Conservation (phyloP, 2,888 invertebrate species). For the Stenodema calcarata region DNA sequence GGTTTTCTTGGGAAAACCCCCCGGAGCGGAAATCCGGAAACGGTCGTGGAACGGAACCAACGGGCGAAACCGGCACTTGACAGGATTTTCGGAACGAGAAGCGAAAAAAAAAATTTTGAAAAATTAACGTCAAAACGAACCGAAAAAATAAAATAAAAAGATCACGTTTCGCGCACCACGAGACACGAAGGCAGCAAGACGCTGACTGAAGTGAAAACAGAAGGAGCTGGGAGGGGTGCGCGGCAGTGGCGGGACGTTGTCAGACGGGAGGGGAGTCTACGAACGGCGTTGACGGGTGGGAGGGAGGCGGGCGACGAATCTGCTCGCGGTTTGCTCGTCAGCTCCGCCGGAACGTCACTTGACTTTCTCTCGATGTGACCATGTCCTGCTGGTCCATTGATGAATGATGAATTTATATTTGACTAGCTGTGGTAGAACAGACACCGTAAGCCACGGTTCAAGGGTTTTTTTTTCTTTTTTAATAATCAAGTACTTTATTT, state of each 20-base stretch:
- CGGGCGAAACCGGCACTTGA: constrained; percentile 12
- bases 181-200: constrained; percentile 26
- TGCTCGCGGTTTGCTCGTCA: not conserved
- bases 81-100: not conserved
- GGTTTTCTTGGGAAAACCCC: not conserved
- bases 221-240: constrained; percentile 8
- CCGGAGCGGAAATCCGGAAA: not conserved
- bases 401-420: too few species aligned
- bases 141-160: not conserved
- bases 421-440: too few species aligned
- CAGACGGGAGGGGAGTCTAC: not conserved
- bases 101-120: constrained; percentile 6
- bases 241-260: not conserved
- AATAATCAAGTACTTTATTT: too few species aligned
- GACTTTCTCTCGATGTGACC: too few species aligned
- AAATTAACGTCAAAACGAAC: not conserved
- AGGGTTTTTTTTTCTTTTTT: too few species aligned
- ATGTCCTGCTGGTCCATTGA: too few species aligned
- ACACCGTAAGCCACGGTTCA: too few species aligned
- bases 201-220: constrained; percentile 34
- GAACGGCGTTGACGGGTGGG: not conserved
- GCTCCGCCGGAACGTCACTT: too few species aligned
- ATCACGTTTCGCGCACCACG: constrained; percentile 13
- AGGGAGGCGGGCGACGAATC: not conserved
- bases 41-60: not conserved